Evolutionary conservation across 1,140 invertebrate species (phyloP).

Genomic region (Dendroctonus valens): DNA sequence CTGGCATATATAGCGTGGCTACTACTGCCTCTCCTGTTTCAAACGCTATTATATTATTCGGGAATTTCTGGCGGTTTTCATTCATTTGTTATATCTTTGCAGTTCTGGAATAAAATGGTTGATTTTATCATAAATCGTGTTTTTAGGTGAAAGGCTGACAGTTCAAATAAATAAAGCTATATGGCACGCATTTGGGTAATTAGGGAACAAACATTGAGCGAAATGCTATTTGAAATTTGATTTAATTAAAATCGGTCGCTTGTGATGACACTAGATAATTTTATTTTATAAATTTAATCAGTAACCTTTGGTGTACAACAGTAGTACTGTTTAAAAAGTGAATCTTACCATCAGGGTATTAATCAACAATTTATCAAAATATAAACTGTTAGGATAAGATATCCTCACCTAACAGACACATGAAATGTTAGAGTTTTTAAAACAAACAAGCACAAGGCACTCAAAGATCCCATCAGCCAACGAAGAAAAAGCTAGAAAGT

Average conservation of each 20-base stretch:
- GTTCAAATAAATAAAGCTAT: constrained; percentile 11
- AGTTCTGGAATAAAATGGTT: constrained; percentile 11
- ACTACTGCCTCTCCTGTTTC: too few relatives aligned
- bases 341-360: too few relatives aligned
- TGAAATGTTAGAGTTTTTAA: too few relatives aligned
- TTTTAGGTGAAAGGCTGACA: constrained; percentile 3
- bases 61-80: not conserved
- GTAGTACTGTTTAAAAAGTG: too few relatives aligned
- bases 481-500: too few relatives aligned
- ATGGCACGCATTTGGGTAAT: constrained; percentile 11
- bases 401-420: too few relatives aligned
- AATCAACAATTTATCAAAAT: too few relatives aligned
- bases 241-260: constrained; percentile 9
- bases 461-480: too few relatives aligned
- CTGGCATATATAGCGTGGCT: too few relatives aligned
- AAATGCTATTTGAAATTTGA: constrained; percentile 16
- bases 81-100: constrained; percentile 20
- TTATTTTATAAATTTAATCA: constrained; percentile 4
- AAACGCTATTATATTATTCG: too few relatives aligned
- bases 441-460: too few relatives aligned
- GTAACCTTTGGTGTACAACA: not conserved
- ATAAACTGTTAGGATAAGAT: too few relatives aligned
- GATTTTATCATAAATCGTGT: constrained; percentile 18
- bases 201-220: constrained; percentile 10
- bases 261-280: constrained; percentile 4